Conservation (phyloP, 2,113 vertebrate species). For the Uria aalge region DNA sequence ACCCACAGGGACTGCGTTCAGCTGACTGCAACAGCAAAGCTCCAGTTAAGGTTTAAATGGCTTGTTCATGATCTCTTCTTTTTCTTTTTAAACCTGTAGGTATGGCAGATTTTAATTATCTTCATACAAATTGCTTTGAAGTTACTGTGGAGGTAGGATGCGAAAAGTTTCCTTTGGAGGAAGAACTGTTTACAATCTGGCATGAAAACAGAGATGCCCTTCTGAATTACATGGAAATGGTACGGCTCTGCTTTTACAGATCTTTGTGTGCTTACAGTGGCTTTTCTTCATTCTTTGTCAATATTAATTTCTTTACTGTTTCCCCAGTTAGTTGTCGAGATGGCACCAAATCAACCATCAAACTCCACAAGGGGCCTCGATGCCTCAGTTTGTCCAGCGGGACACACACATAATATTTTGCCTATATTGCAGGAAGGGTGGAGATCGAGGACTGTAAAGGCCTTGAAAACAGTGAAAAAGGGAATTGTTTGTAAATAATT, state of each 20-base stretch:
- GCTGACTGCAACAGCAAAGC: neutral
- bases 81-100: slow-evolving; percentile 61
- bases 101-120: slow-evolving; percentile 97
- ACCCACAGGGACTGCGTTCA: rapidly evolving
- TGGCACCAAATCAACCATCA: neutral
- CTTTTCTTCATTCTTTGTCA: neutral
- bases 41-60: neutral
- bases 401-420: neutral
- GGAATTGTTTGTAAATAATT: neutral
- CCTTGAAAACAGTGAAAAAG: neutral
- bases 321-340: neutral
- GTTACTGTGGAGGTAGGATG: slow-evolving; percentile 95
- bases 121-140: slow-evolving; percentile 96
- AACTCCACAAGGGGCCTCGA: neutral
- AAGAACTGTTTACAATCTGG: slow-evolving; percentile 90
- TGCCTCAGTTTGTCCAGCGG: neutral
- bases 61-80: neutral
- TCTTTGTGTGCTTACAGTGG: neutral
- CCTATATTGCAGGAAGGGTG: neutral
- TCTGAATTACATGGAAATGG: slow-evolving; percentile 89
- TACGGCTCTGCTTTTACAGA: slow-evolving; percentile 36
- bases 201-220: slow-evolving; percentile 91
- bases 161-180: slow-evolving; percentile 90
- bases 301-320: neutral
- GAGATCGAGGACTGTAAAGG: neutral